Percentiles rank a stretch among this genome's conserved stretches.
Conservation (phyloP, 2,113 vertebrate species). For the Diphyllodes magnificus region DNA sequence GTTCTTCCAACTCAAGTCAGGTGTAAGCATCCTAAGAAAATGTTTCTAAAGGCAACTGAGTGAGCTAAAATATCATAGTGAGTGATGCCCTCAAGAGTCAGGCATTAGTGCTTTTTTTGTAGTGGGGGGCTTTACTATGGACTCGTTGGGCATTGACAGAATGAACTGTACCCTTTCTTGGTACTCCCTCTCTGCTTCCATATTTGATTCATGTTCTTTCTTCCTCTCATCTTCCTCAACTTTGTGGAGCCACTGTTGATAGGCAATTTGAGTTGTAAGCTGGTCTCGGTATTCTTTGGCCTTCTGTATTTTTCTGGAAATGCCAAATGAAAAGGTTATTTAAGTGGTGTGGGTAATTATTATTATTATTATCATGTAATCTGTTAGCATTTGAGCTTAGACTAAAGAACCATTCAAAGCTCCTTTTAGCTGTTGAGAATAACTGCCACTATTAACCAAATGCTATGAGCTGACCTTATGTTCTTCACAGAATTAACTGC, state of each 20-base stretch:
- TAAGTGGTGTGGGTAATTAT: neutral
- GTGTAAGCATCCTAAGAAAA: neutral
- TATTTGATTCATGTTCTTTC: slow-evolving; percentile 58
- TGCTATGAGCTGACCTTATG: fast-evolving
- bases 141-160: slow-evolving; percentile 41
- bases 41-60: neutral
- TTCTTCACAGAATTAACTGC: neutral
- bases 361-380: neutral
- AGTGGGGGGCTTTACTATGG: slow-evolving; percentile 62
- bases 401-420: neutral
- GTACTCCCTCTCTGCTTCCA: slow-evolving; percentile 55
- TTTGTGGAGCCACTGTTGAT: slow-evolving; percentile 45
- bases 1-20: neutral
- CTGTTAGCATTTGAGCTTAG: neutral
- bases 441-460: neutral
- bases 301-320: slow-evolving; percentile 62
- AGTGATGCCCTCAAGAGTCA: neutral
- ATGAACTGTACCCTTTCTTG: slow-evolving; percentile 66
- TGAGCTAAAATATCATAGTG: neutral
- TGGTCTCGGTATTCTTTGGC: slow-evolving; percentile 69
- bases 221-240: slow-evolving; percentile 62
- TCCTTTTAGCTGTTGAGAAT: neutral
- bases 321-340: neutral
- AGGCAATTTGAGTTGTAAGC: slow-evolving; percentile 76
- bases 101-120: slow-evolving; percentile 61